Evolutionary conservation across 2,888 invertebrate species (phyloP), one percentile per base, ranked within the genome.

Genomic region (Dolichomitus sp.): DNA sequence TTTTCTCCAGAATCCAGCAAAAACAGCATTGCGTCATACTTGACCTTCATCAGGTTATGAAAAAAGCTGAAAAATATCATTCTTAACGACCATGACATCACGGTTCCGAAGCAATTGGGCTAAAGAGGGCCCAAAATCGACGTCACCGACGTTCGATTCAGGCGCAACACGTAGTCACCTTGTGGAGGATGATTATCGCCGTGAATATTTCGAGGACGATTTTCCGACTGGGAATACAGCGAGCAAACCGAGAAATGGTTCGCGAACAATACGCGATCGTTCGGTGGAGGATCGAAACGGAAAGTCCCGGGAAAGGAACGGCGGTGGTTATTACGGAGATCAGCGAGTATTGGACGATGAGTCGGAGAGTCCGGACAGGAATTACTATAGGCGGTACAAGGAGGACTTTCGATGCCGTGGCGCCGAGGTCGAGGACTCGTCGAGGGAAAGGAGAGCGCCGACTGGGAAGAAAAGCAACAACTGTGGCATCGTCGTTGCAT

Each of bases 21-120:
- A 23, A 27, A 9, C 27, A 27, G 14, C 12, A 27, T 54, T 27
- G 11, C 9, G 17, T 19, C 14, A 23, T 48, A 12, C 14, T 14
- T 27, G 7, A 27, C 27, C 14, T 12, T 23, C 27, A 23, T 54
- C 27, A n/a, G 68, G 68, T 68, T 33, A 68, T 68, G 68, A 50
- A 12, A 68, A 9, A 33, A 37, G 33, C 14, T 12, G 65, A 27
- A 30, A 45, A 27, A 79, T n/a, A 33, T 27, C 17, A 37, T 7
- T 17, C 30, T 33, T 42, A n/a, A 42, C 23, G 27, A 91, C 85
- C 73, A 92, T 92, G 93, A 90, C 91, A 61, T 89, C 93, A 48
- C 91, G 90, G 50, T 87, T 91, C 45, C 90, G 92, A 69, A 89
- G 88, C 30, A 84, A 86, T 6, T 87, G 88, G 84, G 75, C 78